phyloP scores from a whole-genome alignment of 1,140 invertebrate species.

The Apocrypta bakeri region DNA sequence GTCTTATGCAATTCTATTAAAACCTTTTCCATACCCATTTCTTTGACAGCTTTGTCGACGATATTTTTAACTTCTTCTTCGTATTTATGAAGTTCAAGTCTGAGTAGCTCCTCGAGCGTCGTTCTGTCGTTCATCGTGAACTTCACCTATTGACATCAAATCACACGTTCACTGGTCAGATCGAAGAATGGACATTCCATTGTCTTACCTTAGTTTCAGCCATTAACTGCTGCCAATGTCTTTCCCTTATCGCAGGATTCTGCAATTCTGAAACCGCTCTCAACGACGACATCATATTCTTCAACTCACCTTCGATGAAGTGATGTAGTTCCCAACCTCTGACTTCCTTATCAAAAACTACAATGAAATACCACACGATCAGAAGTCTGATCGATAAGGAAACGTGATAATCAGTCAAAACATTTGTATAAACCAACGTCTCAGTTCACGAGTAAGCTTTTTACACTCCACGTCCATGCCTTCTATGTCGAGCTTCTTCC shows the following conservation, averaged over 20 bases:
- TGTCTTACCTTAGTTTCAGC: slow-evolving; percentile 86
- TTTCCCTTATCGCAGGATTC: slow-evolving; percentile 93
- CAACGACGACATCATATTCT: slow-evolving; percentile 90
- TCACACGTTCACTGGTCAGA: not conserved
- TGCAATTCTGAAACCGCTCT: slow-evolving; percentile 93
- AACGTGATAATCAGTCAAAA: not conserved
- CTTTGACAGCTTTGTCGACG: slow-evolving; percentile 96
- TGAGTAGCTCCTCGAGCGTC: slow-evolving; percentile 90
- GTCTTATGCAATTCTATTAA: slow-evolving; percentile 88
- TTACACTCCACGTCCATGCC: slow-evolving; percentile 96
- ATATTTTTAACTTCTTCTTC: slow-evolving; percentile 97
- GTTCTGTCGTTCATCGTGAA: slow-evolving; percentile 85
- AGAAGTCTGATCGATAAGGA: slow-evolving; percentile 13
- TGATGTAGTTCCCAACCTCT: slow-evolving; percentile 86
- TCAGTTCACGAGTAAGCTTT: slow-evolving; percentile 89
- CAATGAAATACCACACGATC: not conserved
- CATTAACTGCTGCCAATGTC: slow-evolving; percentile 96
- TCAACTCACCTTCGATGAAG: slow-evolving; percentile 83
- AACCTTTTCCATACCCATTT: slow-evolving; percentile 95
- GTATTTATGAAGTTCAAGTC: slow-evolving; percentile 90
- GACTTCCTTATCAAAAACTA: slow-evolving; percentile 90
- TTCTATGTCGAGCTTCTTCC: slow-evolving; percentile 95
- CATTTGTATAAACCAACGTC: slow-evolving; percentile 70
- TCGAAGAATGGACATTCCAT: not conserved
- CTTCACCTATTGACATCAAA: slow-evolving; percentile 75